Percentiles rank a stretch among this genome's conserved stretches.
Conservation (phyloP, 2,888 invertebrate species). For the Euphydryas editha region DNA sequence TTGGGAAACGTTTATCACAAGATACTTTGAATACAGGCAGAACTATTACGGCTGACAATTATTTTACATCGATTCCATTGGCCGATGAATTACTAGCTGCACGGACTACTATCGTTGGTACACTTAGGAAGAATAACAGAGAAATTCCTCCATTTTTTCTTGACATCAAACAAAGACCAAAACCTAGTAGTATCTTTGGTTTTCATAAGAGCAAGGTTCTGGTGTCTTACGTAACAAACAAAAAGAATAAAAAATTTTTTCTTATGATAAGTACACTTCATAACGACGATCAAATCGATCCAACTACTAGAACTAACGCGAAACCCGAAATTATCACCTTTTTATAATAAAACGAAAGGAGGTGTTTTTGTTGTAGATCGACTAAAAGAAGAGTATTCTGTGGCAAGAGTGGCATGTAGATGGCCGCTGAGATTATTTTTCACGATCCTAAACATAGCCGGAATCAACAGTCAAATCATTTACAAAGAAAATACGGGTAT, state of each 20-base stretch:
- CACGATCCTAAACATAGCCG: slow-evolving; percentile 38
- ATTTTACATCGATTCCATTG: slow-evolving; percentile 26
- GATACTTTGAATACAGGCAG: slow-evolving; percentile 9
- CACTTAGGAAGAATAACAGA: slow-evolving; percentile 24
- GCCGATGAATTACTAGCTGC: slow-evolving; percentile 25
- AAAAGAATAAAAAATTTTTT: slow-evolving; percentile 10
- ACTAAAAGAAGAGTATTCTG: slow-evolving; percentile 49
- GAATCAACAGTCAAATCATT: slow-evolving; percentile 46
- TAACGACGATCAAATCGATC: slow-evolving; percentile 28
- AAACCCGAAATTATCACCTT: slow-evolving; percentile 15
- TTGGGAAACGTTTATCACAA: background rate
- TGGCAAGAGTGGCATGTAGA: slow-evolving; percentile 40
- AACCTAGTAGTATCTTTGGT: slow-evolving; percentile 9
- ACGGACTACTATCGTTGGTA: slow-evolving; percentile 9
- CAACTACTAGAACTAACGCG: slow-evolving; percentile 13
- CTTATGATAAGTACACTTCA: slow-evolving; percentile 28
- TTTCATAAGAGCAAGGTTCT: slow-evolving; percentile 21
- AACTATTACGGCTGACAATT: slow-evolving; percentile 36
- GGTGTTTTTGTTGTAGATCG: slow-evolving; percentile 49
- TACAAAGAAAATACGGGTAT: slow-evolving; percentile 35
- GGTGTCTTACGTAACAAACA: background rate
- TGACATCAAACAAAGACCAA: background rate
- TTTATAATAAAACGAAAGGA: slow-evolving; percentile 13
- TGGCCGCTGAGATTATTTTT: slow-evolving; percentile 50
- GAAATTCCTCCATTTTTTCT: slow-evolving; percentile 24